Conservation (phyloP, 2,888 invertebrate species). For the Synanthedon tipuliformis region DNA sequence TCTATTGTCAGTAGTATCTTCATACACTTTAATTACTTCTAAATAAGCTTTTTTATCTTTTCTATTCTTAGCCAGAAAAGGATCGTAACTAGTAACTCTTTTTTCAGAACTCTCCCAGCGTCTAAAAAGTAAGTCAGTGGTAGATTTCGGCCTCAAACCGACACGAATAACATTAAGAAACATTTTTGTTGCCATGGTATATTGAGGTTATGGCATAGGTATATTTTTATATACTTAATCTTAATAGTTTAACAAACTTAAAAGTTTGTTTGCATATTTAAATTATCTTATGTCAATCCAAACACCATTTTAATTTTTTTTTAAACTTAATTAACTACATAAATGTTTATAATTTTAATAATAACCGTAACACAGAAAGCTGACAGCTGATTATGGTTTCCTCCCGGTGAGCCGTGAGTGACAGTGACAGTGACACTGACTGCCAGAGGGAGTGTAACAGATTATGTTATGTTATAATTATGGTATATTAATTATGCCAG, state of each 20-base stretch:
- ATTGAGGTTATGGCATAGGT: background rate
- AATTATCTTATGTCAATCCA: too few relatives aligned
- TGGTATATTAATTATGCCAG: too few relatives aligned
- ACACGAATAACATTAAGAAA: constrained; percentile 24
- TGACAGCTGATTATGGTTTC: too few relatives aligned
- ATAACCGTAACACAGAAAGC: too few relatives aligned
- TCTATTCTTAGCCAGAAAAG: constrained; percentile 57
- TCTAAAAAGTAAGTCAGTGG: constrained; percentile 26
- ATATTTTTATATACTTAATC: constrained; percentile 15
- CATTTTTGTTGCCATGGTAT: constrained; percentile 45
- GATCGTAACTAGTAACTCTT: constrained; percentile 43
- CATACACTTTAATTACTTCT: constrained; percentile 80
- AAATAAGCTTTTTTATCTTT: constrained; percentile 78
- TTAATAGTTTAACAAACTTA: background rate
- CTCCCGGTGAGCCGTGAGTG: too few relatives aligned
- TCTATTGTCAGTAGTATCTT: constrained; percentile 71
- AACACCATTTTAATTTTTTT: too few relatives aligned
- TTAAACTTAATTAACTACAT: too few relatives aligned
- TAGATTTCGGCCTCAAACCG: constrained; percentile 24
- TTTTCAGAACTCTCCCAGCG: constrained; percentile 52
- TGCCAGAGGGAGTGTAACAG: too few relatives aligned
- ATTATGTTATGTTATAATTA: too few relatives aligned
- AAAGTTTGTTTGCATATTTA: too few relatives aligned
- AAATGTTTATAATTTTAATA: too few relatives aligned
- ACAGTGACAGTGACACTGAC: too few relatives aligned